Percentiles rank a stretch among this genome's conserved stretches.
phyloP scores from a whole-genome alignment of 2,113 vertebrate species.

The Thymallus thymallus region DNA sequence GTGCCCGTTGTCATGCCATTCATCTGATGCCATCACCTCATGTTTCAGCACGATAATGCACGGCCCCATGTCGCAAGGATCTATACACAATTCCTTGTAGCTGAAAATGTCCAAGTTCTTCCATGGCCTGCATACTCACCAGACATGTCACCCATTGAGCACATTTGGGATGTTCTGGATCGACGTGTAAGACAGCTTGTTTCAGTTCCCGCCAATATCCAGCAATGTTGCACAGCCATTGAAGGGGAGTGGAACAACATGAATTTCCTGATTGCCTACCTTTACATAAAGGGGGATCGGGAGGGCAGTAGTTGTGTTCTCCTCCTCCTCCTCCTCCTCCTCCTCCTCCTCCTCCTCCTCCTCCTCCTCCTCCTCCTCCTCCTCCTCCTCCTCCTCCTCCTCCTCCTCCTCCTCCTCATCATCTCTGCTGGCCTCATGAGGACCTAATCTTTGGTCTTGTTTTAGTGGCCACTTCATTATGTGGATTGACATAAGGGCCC shows the following conservation, averaged over 20 bases:
- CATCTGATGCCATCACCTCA: too few species aligned
- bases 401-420: slow-evolving; percentile 5
- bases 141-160: too few species aligned
- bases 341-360: slow-evolving; percentile 5
- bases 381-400: background rate
- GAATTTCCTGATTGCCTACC: slow-evolving; percentile 31
- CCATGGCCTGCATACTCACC: too few species aligned
- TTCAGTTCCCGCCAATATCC: too few species aligned
- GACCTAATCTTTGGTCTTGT: slow-evolving; percentile 2
- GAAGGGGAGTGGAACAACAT: background rate
- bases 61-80: too few species aligned
- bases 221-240: too few species aligned
- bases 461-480: slow-evolving; percentile 54
- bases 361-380: slow-evolving; percentile 2
- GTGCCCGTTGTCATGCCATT: too few species aligned
- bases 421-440: background rate
- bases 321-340: background rate
- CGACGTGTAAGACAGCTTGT: too few species aligned
- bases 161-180: too few species aligned
- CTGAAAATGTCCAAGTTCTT: too few species aligned
- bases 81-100: too few species aligned
- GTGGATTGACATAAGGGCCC: slow-evolving; percentile 49
- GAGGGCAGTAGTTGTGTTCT: background rate
- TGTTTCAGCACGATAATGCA: too few species aligned
- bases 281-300: background rate